These are phyloP conservation scores for Seriola dumerili DNA, from an alignment of 2,113 vertebrate species.

Conservation along the genomic window DNA sequence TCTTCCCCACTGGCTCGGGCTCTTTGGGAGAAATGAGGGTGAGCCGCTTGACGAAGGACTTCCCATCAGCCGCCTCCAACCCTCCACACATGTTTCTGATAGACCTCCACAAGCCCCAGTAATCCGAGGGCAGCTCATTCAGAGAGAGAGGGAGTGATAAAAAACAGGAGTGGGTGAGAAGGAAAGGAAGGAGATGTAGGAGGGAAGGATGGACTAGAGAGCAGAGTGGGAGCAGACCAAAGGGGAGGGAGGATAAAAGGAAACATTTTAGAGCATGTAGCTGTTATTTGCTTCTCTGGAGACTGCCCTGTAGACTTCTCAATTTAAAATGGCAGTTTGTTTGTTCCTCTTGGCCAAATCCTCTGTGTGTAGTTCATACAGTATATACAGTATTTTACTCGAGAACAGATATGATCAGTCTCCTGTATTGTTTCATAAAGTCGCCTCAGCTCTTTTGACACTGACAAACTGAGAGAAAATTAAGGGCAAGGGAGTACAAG, in stretches of 20 bases:
- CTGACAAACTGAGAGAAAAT: neutral
- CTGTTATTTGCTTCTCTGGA: conserved; percentile 62
- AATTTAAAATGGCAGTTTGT: conserved; percentile 57
- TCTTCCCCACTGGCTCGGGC: conserved; percentile 61
- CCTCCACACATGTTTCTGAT: conserved; percentile 88
- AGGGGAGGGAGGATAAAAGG: conserved; percentile 65
- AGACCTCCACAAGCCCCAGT: conserved; percentile 84
- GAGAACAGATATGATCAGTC: neutral
- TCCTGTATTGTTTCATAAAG: neutral
- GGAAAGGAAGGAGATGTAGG: conserved; percentile 57
- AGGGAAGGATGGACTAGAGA: conserved; percentile 56
- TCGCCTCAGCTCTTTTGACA: neutral
- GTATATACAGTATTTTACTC: neutral
- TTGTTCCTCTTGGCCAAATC: conserved; percentile 36
- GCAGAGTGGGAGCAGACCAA: conserved; percentile 55
- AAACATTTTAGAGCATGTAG: conserved; percentile 70
- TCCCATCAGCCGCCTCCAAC: conserved; percentile 83
- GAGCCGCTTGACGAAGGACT: conserved; percentile 77
- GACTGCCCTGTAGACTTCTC: conserved; percentile 55
- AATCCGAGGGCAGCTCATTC: conserved; percentile 82
- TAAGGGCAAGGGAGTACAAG: neutral
- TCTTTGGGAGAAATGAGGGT: conserved; percentile 71
- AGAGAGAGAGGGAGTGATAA: conserved; percentile 64
- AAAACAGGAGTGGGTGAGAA: conserved; percentile 57
- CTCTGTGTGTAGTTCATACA: conserved; percentile 3